Evolutionary conservation across 2,113 vertebrate species (phyloP).

Genomic region (Terrapene triunguis): DNA sequence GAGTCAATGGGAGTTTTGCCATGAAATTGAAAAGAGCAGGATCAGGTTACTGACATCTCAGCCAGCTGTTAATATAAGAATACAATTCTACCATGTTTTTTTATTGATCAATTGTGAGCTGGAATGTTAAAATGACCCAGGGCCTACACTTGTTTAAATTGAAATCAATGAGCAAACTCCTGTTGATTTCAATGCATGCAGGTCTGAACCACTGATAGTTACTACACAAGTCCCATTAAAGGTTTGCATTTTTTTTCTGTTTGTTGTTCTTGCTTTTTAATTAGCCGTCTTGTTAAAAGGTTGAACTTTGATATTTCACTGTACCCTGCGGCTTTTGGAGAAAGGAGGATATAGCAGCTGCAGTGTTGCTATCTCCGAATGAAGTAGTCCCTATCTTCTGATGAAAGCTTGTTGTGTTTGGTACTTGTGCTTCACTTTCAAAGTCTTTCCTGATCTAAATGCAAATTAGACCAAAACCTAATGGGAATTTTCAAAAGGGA

Average conservation of each 20-base stretch:
- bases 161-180: background rate
- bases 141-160: background rate
- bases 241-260: background rate
- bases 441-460: constrained; percentile 5
- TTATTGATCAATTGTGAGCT: background rate
- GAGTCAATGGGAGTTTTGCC: background rate
- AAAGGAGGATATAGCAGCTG: background rate
- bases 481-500: background rate
- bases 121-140: background rate
- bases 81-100: background rate
- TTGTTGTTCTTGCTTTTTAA: background rate
- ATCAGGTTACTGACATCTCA: background rate
- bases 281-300: background rate
- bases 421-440: background rate
- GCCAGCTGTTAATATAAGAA: background rate
- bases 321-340: background rate
- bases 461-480: background rate
- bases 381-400: background rate
- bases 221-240: background rate
- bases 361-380: background rate
- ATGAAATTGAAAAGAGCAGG: background rate
- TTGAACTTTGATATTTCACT: background rate
- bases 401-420: background rate
- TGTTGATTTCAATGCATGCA: background rate
- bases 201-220: background rate